Evolutionary conservation across 2,888 invertebrate genomes (phyloP).

Genomic region (Disparrhopalites patrizii): DNA sequence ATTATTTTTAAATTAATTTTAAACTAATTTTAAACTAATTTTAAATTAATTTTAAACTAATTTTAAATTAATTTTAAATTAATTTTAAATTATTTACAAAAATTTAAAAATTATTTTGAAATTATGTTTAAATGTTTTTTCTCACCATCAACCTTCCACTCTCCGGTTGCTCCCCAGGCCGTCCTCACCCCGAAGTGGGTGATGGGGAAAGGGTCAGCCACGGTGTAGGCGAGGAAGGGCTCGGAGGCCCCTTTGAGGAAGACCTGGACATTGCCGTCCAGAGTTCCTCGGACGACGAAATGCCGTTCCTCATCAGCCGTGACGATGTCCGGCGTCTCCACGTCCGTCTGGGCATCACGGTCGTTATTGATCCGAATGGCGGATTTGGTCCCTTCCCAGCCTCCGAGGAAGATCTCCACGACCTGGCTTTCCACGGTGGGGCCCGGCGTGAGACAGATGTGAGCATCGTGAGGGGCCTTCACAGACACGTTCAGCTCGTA

Average conservation of each 20-base stretch:
- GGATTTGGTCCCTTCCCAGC: constrained; percentile 65
- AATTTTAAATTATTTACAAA: too few relatives aligned
- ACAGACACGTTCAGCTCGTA: constrained; percentile 60
- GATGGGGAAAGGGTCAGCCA: constrained; percentile 60
- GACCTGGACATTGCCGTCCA: constrained; percentile 55
- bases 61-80: too few relatives aligned
- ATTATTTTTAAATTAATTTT: neutral
- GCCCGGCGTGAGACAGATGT: constrained; percentile 59
- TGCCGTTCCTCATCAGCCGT: constrained; percentile 54
- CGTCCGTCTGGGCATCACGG: constrained; percentile 62
- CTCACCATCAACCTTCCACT: constrained; percentile 57
- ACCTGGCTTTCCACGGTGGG: constrained; percentile 59
- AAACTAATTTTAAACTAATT: neutral
- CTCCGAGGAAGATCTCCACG: constrained; percentile 66
- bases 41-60: too few relatives aligned
- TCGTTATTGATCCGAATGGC: constrained; percentile 62
- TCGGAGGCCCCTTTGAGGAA: constrained; percentile 54
- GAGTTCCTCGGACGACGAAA: constrained; percentile 46
- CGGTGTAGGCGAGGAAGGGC: constrained; percentile 59
- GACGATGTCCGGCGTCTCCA: constrained; percentile 60
- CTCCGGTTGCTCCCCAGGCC: constrained; percentile 63
- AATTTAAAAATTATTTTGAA: neutral
- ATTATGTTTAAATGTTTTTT: too few relatives aligned
- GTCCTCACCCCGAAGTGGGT: constrained; percentile 63
- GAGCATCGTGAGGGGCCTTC: constrained; percentile 63